These are phyloP conservation scores for Perodicticus potto DNA, from an alignment of 2,797 vertebrate genomes.

Conservation along the genomic window DNA sequence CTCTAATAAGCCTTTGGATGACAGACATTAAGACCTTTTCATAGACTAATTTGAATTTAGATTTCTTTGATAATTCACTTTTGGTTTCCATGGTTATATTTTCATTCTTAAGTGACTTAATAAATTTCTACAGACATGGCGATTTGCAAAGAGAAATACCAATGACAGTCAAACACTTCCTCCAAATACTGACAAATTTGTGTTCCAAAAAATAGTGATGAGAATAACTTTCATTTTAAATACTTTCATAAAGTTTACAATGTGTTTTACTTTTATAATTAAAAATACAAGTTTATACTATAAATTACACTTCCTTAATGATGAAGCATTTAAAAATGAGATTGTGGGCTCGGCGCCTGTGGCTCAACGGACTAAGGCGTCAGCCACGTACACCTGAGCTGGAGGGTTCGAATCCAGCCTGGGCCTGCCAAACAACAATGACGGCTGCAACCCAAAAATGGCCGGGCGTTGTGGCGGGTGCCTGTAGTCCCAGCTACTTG, in stretches of 20 bases:
- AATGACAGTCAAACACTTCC: neutral
- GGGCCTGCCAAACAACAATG: too few species aligned
- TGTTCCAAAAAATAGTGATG: neutral
- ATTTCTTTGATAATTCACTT: constrained; percentile 39
- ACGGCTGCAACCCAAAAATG: too few species aligned
- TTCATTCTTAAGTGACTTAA: constrained; percentile 39
- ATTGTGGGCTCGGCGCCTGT: too few species aligned
- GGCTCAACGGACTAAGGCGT: too few species aligned
- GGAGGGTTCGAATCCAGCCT: too few species aligned
- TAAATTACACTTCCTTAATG: neutral
- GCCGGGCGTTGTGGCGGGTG: too few species aligned
- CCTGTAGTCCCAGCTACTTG: too few species aligned
- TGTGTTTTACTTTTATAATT: neutral
- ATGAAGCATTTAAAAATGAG: constrained; percentile 37
- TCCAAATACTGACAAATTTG: neutral
- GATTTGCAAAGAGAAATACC: neutral
- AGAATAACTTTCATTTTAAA: neutral
- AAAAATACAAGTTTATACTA: constrained; percentile 12
- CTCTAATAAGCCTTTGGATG: neutral
- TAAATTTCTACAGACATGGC: constrained; percentile 9
- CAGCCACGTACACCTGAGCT: too few species aligned
- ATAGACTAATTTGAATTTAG: constrained; percentile 19
- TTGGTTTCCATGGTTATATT: constrained; percentile 22
- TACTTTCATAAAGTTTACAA: neutral
- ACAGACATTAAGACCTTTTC: neutral